phyloP scores from a whole-genome alignment of 2,113 vertebrate species.

The Paradoxurus hermaphroditus region DNA sequence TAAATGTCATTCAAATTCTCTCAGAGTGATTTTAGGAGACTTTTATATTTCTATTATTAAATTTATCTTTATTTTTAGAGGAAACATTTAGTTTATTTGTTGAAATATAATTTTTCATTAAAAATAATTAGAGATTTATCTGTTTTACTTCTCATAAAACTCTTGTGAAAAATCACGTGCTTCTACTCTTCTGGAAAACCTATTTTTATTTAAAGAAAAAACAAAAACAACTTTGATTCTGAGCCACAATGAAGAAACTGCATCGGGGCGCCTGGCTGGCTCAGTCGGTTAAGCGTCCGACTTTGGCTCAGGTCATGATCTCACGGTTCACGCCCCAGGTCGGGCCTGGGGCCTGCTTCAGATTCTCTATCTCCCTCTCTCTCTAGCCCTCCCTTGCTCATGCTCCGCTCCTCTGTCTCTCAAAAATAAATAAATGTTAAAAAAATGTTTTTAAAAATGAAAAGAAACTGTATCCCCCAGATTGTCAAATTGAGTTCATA shows the following conservation, averaged over 20 bases:
- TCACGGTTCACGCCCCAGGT: too few species aligned
- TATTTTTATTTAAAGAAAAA: not conserved
- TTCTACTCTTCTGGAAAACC: not conserved
- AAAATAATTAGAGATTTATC: not conserved
- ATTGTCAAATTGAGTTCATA: not conserved
- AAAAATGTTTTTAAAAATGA: too few species aligned
- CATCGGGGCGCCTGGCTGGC: too few species aligned
- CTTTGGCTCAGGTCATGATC: too few species aligned
- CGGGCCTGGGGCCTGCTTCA: too few species aligned
- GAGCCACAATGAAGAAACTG: not conserved
- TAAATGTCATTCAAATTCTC: not conserved
- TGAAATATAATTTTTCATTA: not conserved
- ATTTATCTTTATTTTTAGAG: not conserved
- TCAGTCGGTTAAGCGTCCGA: too few species aligned
- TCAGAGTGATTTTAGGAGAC: not conserved
- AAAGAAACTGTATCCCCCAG: not conserved
- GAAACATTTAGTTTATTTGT: not conserved
- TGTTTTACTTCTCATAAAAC: not conserved
- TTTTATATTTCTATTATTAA: not conserved
- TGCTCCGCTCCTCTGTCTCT: too few species aligned
- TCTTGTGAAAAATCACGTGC: not conserved
- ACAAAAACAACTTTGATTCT: not conserved
- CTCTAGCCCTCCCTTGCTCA: too few species aligned
- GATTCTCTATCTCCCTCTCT: too few species aligned
- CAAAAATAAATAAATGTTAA: too few species aligned